Base-by-base conservation (phyloP, 2,113 vertebrate genomes). In the Rhodinocichla rosea region DNA sequence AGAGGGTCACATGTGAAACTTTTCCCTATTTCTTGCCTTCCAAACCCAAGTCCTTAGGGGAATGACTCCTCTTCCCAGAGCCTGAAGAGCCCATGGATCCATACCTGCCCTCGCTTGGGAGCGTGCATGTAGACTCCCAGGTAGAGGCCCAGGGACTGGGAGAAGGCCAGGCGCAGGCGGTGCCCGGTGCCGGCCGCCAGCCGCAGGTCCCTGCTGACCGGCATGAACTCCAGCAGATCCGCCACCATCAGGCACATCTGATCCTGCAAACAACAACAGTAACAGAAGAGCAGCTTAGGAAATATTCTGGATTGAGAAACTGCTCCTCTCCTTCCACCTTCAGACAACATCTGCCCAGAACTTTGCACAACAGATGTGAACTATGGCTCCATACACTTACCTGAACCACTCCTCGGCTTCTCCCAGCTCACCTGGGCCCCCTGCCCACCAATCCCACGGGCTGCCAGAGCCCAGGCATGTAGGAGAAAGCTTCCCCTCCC, bases 231-330 rank as follows among this genome's bases (percentile, higher is more conserved):
- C 97, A 99, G 95, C 97, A 99, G 98, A 79, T 99, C 99, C 0
- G 98, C 98, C 62, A 99, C 99, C 98, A 99, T 98, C 85, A 99
- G 96, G 92, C 99, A 99, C 80, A 98, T 97, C 69, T 99, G 99
- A 56, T 99, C 99, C 99, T 99, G 91, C 7, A 20, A 39, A 74
- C 64, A 10, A 63, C 2, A 74, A 24, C 82, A 28, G 57, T 0
- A 37, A 5, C 17, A 9, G 28, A 44, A 23, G 49, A 85, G 21
- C 1, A 2, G 33, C 26, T 22, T 1, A n/a, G 28, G 56, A 62
- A 84, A 84, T 20, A 62, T 13, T 35, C 30, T 3, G 77, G n/a
- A n/a, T 3, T 30, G 42, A 50, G 23, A 59, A 82, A 42, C 13
- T 7, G 17, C 49, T 21, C 11, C 5, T 52, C 45, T 39, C 19